Base-by-base conservation (phyloP, 2,113 vertebrate genomes). In the Xenopus tropicalis region DNA sequence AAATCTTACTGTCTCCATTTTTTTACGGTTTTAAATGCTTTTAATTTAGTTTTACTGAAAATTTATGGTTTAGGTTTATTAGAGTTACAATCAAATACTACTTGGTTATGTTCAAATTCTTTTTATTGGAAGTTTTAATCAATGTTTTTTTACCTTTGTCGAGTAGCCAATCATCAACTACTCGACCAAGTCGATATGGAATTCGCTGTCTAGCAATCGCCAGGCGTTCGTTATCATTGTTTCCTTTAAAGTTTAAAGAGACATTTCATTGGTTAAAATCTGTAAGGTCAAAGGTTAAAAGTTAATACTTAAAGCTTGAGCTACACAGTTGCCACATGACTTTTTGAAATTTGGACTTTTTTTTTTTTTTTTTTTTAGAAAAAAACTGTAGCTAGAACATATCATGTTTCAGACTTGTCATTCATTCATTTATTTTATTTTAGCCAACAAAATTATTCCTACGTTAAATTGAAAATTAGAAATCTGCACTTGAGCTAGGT, bases 221-320 rank as follows among this genome's bases (percentile, higher is more conserved):
- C 97, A 99, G 97, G 95, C 97, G 97, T 94, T 99, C 96, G 94
- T 98, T 99, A 99, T 98, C 97, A 99, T 94, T 98, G 97, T 95
- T 97, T 96, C 97, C 97, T 99, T 99, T 99, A 98, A 98, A 99
- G 97, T 99, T 99, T 99, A 98, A 98, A 98, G 93, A 99, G 96
- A 99, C 96, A 99, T 99, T 98, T 98, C 97, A 99, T 94, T 95
- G 97, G 97, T 99, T 99, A 99, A 94, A 97, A 98, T 96, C 94
- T 98, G 96, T 94, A 97, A 97, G 95, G 94, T 97, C 95, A 98
- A 96, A 94, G 93, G 95, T 96, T 97, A 96, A 98, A 98, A 89
- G 91, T 93, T 96, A 97, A 96, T 95, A 95, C 94, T 94, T 97
- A 95, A 94, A 93, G 92, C 91, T 95, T 88, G 87, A 94, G 92